Percentiles rank a stretch among this genome's conserved stretches.
Conservation (phyloP, 2,888 invertebrate genomes). For the Melinaea marsaeus region DNA sequence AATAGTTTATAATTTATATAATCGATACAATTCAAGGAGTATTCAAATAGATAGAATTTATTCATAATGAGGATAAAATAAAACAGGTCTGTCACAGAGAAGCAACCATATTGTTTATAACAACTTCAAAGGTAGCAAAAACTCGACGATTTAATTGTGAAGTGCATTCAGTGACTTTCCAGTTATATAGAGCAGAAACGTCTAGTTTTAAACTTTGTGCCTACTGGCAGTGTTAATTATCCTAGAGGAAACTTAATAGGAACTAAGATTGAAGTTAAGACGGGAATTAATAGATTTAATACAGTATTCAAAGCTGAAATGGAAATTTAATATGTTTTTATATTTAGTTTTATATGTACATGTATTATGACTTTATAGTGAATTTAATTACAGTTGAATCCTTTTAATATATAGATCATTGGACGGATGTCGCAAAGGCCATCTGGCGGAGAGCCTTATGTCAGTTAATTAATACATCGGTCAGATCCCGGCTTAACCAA, state of each 20-base stretch:
- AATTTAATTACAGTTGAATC: no score
- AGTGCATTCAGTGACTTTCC: conserved; percentile 22
- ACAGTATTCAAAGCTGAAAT: no score
- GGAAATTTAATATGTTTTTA: no score
- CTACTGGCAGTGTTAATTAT: conserved; percentile 23
- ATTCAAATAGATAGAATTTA: no score
- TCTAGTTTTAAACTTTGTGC: conserved; percentile 20
- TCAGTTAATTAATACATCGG: conserved; percentile 3
- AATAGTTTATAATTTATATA: no score
- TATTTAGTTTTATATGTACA: no score
- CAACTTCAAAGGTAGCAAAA: conserved; percentile 17
- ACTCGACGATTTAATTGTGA: conserved; percentile 24
- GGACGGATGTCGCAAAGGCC: background rate
- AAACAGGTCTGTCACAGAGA: conserved; percentile 10
- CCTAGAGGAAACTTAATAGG: conserved; percentile 16
- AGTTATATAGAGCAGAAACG: conserved; percentile 19
- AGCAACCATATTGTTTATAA: conserved; percentile 14
- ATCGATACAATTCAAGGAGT: no score
- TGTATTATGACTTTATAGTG: no score
- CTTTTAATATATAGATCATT: background rate
- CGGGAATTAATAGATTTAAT: no score
- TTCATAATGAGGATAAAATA: background rate
- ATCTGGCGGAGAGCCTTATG: conserved; percentile 3
- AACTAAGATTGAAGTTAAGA: no score
- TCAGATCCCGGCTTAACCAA: background rate